Percentiles rank a stretch among this genome's conserved stretches.
These are phyloP conservation scores for Coccyzus lansbergi DNA, from an alignment of 2,797 vertebrate genomes.

Conservation along the genomic window DNA sequence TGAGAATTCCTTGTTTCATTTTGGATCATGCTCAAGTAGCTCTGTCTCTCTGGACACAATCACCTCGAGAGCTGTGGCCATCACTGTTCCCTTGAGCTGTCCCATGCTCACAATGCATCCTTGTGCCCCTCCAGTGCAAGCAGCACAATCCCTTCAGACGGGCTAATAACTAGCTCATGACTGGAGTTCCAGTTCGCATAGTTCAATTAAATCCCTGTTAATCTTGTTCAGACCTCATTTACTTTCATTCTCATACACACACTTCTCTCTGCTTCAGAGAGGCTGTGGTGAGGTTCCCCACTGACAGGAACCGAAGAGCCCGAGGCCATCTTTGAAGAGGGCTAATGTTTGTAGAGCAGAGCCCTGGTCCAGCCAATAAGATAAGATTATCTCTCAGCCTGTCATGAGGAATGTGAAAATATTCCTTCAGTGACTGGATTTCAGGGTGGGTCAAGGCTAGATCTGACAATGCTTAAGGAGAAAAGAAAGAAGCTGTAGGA, in stretches of 20 bases:
- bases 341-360: neutral
- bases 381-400: slow-evolving; percentile 13
- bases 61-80: neutral
- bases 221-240: slow-evolving; percentile 71
- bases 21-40: neutral
- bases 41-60: neutral
- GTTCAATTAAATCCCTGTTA: slow-evolving; percentile 73
- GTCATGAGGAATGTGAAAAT: neutral
- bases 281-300: slow-evolving; percentile 7
- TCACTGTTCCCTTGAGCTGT: neutral
- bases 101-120: slow-evolving; percentile 4
- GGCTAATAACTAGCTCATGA: slow-evolving; percentile 66
- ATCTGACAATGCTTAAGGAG: neutral
- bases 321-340: neutral
- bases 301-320: neutral
- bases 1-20: neutral
- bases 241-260: slow-evolving; percentile 45
- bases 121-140: slow-evolving; percentile 34
- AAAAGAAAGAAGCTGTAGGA: neutral
- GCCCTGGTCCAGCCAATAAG: neutral
- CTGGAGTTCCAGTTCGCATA: slow-evolving; percentile 64
- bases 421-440: neutral
- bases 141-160: slow-evolving; percentile 21
- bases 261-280: neutral
- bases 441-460: neutral